A percentile compares a stretch with the other conserved stretches of the same genome.
These are phyloP conservation scores for Meleagris gallopavo DNA, from an alignment of 2,113 vertebrate genomes.

Conservation along the genomic window DNA sequence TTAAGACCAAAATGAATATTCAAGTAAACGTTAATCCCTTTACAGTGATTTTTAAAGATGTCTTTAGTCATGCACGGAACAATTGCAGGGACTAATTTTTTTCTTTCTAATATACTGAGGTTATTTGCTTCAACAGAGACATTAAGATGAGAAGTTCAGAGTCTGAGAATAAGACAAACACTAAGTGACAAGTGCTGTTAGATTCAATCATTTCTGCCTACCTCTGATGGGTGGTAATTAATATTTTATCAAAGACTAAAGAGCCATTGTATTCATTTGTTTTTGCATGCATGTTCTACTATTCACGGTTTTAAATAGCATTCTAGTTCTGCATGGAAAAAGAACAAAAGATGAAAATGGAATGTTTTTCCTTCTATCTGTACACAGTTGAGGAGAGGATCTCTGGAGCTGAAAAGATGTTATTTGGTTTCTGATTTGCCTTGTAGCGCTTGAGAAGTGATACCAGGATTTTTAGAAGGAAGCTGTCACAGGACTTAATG, in stretches of 20 bases:
- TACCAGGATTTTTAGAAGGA: neutral
- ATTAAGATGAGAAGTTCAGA: neutral
- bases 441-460: neutral
- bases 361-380: neutral
- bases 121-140: neutral
- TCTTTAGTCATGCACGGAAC: neutral
- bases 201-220: neutral
- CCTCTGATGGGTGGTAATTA: neutral
- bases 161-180: neutral
- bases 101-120: neutral
- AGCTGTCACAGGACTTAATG: neutral
- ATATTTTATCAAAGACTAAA: conserved; percentile 23
- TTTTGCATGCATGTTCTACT: neutral
- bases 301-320: neutral
- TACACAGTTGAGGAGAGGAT: neutral
- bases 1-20: conserved; percentile 24
- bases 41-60: neutral
- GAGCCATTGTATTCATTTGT: neutral
- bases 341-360: neutral
- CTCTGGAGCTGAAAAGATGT: neutral
- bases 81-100: neutral
- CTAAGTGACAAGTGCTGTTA: neutral
- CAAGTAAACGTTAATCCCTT: neutral
- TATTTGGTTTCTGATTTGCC: neutral
- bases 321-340: neutral